Conservation (phyloP, 2,113 vertebrate species). For the Monopterus albus region DNA sequence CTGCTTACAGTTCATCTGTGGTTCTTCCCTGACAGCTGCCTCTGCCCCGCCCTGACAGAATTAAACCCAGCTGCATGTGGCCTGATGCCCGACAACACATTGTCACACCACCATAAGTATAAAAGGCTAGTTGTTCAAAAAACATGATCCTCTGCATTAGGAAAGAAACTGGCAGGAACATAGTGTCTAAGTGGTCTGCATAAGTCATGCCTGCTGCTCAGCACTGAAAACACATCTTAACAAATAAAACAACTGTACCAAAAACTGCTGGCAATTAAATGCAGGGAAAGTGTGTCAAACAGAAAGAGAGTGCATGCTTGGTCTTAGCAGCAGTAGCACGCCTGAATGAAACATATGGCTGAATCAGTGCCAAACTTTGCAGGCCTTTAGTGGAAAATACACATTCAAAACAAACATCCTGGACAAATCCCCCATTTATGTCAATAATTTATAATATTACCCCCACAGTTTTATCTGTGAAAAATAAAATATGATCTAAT, state of each 20-base stretch:
- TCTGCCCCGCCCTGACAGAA: conserved; percentile 3
- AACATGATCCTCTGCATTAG: background rate
- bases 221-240: background rate
- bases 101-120: background rate
- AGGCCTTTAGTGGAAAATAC: background rate
- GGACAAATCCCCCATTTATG: background rate
- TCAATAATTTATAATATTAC: no score
- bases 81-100: conserved; percentile 28
- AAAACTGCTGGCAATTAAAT: background rate
- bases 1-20: conserved; percentile 12
- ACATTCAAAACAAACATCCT: background rate
- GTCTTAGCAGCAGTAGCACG: conserved; percentile 26
- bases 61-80: conserved; percentile 47
- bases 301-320: background rate
- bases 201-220: background rate
- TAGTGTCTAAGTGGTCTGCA: background rate
- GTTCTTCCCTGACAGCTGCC: conserved; percentile 30
- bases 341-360: conserved; percentile 53
- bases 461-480: background rate
- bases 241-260: conserved; percentile 8
- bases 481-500: background rate
- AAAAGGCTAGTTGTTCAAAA: conserved; percentile 21
- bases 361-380: conserved; percentile 39
- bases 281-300: background rate
- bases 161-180: conserved; percentile 6